Conservation (phyloP, 2,113 vertebrate species). For the Rhinichthys klamathensis region DNA sequence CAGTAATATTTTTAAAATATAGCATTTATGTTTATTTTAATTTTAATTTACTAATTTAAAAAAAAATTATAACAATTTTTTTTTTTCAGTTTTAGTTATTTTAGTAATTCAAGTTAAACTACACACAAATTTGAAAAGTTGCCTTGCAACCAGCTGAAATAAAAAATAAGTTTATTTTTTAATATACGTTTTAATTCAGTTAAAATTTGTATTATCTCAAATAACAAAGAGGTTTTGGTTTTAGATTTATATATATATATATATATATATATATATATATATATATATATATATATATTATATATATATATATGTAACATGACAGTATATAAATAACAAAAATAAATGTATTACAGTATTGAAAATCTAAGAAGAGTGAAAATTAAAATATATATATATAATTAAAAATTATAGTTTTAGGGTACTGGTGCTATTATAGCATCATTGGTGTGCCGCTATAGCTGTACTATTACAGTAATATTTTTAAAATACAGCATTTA, state of each 20-base stretch:
- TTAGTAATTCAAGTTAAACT: no score
- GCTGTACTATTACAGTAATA: not conserved
- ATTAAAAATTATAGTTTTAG: not conserved
- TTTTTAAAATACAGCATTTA: not conserved
- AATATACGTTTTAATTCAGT: no score
- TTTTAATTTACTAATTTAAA: no score
- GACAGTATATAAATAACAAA: not conserved
- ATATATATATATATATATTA: no score
- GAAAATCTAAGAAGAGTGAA: not conserved
- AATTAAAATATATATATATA: not conserved
- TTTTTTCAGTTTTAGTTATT: no score
- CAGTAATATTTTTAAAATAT: not conserved
- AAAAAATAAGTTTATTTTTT: no score
- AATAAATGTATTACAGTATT: not conserved
- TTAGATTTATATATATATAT: no score
- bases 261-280: not conserved
- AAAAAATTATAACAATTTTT: no score
- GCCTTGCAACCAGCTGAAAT: no score
- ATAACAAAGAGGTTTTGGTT: not conserved
- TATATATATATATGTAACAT: no score
- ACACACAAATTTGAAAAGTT: no score
- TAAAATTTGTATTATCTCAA: not conserved
- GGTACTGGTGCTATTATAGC: not conserved
- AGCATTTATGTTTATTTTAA: not conserved
- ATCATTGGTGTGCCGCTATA: not conserved